phyloP scores from a whole-genome alignment of 2,113 vertebrate species.

The Siphamia tubifer region DNA sequence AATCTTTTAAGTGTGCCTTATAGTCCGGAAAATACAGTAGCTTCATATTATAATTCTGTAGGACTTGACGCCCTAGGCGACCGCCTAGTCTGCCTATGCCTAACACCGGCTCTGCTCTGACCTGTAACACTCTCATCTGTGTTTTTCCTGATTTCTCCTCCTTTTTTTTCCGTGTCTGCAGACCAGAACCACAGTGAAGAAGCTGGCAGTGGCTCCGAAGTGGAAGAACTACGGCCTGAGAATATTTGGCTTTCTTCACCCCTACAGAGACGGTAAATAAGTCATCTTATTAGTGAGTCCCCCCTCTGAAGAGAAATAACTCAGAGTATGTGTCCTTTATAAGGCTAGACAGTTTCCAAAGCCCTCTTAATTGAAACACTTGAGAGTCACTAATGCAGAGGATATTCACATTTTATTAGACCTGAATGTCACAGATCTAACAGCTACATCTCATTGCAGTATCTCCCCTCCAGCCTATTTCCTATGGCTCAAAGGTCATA shows the following conservation, averaged over 20 bases:
- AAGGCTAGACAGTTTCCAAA: constrained; percentile 31
- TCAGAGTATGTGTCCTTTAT: constrained; percentile 28
- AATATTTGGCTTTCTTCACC: constrained; percentile 96
- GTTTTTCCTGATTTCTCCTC: neutral
- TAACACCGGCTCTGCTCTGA: neutral
- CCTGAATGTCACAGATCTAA: constrained; percentile 33
- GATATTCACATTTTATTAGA: constrained; percentile 47
- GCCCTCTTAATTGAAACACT: constrained; percentile 29
- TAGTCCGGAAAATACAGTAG: too few species aligned
- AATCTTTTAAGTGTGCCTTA: too few species aligned
- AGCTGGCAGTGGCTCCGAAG: constrained; percentile 95
- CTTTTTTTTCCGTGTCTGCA: constrained; percentile 51
- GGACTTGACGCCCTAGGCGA: too few species aligned
- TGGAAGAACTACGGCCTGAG: constrained; percentile 98
- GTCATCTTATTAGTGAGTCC: constrained; percentile 20
- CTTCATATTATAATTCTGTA: too few species aligned
- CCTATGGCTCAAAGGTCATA: constrained; percentile 40
- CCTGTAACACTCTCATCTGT: too few species aligned
- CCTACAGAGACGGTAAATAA: constrained; percentile 92
- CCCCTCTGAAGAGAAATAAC: constrained; percentile 1
- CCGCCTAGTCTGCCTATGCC: too few species aligned
- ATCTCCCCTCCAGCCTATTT: constrained; percentile 30
- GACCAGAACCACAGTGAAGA: constrained; percentile 91
- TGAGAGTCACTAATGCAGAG: constrained; percentile 33
- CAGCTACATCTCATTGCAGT: constrained; percentile 31